Evolutionary conservation across 1,140 invertebrate species (phyloP).

Genomic region (Drosophila triauraria): DNA sequence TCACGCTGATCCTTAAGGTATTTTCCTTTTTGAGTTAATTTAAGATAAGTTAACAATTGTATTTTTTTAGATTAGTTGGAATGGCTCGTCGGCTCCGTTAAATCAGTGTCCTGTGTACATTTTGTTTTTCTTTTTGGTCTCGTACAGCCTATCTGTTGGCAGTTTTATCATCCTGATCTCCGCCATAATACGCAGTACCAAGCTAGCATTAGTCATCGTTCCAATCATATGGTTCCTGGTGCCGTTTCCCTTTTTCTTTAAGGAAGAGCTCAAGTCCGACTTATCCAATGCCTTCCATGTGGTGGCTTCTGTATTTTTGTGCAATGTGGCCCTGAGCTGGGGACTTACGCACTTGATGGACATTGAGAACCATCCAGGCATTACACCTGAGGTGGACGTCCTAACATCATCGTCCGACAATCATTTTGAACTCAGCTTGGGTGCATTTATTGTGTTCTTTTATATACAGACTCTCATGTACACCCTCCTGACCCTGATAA

Average conservation of each 20-base stretch:
- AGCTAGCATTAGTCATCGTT: conserved; percentile 22
- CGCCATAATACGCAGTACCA: conserved; percentile 18
- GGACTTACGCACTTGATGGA: conserved; percentile 38
- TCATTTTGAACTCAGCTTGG: no score
- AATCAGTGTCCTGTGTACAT: conserved; percentile 37
- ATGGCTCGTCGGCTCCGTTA: neutral
- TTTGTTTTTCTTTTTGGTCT: conserved; percentile 28
- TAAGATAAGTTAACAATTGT: neutral
- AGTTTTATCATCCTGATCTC: conserved; percentile 46
- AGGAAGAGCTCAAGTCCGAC: neutral
- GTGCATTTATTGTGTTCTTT: no score
- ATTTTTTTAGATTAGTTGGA: conserved; percentile 31
- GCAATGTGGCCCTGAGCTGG: conserved; percentile 53
- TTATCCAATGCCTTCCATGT: neutral
- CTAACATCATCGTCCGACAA: no score
- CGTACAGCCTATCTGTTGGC: conserved; percentile 21
- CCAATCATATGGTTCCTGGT: conserved; percentile 53
- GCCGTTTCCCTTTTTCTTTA: conserved; percentile 36
- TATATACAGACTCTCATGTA: no score
- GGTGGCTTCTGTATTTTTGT: conserved; percentile 12
- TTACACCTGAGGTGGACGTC: neutral
- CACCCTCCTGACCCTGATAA: no score
- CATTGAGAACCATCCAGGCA: conserved; percentile 6
- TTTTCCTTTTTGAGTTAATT: no score
- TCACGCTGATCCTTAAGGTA: conserved; percentile 1